A percentile compares a stretch with the other conserved stretches of the same genome.
Evolutionary conservation across 2,113 vertebrate genomes (phyloP).

Genomic region (Colaptes auratus): DNA sequence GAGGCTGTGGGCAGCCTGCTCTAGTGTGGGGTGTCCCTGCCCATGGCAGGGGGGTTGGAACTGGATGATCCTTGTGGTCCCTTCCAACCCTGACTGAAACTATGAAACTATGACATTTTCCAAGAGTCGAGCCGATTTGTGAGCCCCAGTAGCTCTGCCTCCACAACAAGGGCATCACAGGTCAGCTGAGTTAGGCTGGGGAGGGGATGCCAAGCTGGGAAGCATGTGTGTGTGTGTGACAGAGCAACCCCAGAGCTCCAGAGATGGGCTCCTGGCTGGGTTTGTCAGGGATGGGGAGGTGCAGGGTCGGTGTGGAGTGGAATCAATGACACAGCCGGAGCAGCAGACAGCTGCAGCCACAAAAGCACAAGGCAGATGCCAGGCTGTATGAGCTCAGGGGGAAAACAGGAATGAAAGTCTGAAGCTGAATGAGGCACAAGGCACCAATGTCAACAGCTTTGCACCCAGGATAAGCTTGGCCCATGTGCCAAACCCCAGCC

Average conservation of each 20-base stretch:
- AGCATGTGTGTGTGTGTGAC: neutral
- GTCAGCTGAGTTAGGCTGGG: slow-evolving; percentile 48
- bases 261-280: neutral
- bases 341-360: slow-evolving; percentile 65
- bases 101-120: too few species aligned
- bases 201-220: slow-evolving; percentile 40
- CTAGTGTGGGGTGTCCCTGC: too few species aligned
- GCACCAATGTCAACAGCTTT: neutral
- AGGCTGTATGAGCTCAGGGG: neutral
- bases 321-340: neutral
- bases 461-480: neutral
- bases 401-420: neutral
- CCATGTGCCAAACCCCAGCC: neutral
- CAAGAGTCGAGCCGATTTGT: too few species aligned
- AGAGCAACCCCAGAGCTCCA: slow-evolving; percentile 48
- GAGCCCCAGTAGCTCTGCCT: too few species aligned
- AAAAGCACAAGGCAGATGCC: slow-evolving; percentile 35
- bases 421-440: accelerated
- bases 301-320: too few species aligned
- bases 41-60: too few species aligned
- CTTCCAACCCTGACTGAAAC: too few species aligned
- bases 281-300: slow-evolving; percentile 6
- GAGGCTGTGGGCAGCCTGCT: too few species aligned
- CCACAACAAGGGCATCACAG: slow-evolving; percentile 59
- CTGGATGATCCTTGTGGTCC: too few species aligned